Base-by-base conservation (phyloP, 2,113 vertebrate genomes). In the Erythrocercus mccallii region DNA sequence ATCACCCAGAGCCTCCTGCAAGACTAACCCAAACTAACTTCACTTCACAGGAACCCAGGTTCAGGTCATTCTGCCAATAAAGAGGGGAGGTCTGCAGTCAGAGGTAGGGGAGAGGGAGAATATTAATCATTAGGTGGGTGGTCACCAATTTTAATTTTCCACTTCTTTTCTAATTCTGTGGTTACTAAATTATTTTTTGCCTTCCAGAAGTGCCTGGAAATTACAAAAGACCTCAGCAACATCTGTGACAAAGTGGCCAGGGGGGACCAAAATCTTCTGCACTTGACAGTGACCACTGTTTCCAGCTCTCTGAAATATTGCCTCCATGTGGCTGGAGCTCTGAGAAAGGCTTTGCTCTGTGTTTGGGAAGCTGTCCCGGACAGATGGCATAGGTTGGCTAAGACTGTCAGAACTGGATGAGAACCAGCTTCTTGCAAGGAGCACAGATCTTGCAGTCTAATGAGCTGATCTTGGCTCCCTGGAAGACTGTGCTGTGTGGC, bases 361-460 rank as follows among this genome's bases (percentile, higher is more conserved):
- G 58, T 71, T 20, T 70, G 44, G 66, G 79, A 66, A 91, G 44
- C 76, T 50, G 14, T 58, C 62, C 47, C 47, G 60, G 56, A 61
- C 93, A 94, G 90, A 95, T 93, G 96, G 87, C 90, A 83, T 15
- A 62, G 35, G 62, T 51, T 95, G 54, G 33, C 71, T 93, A 68
- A 77, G 27, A 24, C 51, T 66, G 60, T 78, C 92, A 81, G n/a
- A 90, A 56, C 85, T 93, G 93, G 81, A 94, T 31, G 33, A 47
- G 47, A 79, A 94, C 60, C 87, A 92, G 85, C 47, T 86, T 81
- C 92, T 94, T 94, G 33, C 79, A 92, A 95, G 84, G 50, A 97
- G 38, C 0, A 1, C 58, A 70, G 9, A 50, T 88, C 87, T 88
- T 88, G 56, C 38, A 45, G 76, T 54, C 60, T 90, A 86, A 93